Percentiles rank a stretch among this genome's conserved stretches.
Evolutionary conservation across 1,140 invertebrate species (phyloP).

Genomic region (Apis cerana): DNA sequence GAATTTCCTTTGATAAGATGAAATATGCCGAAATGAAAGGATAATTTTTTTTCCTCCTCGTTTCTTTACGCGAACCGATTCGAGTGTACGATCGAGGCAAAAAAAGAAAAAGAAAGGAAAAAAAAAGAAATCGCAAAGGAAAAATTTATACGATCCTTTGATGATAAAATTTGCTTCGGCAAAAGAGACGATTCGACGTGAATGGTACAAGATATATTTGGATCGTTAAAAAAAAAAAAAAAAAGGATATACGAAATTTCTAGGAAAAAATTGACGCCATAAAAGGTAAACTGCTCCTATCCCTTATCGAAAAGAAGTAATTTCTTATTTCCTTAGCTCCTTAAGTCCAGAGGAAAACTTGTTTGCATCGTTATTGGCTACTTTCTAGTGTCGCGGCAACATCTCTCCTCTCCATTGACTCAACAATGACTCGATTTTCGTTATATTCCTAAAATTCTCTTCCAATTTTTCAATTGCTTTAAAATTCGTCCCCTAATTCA

Average conservation of each 20-base stretch:
- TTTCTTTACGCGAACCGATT: no score
- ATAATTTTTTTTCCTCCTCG: not conserved
- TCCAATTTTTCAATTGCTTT: not conserved
- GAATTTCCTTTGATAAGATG: slow-evolving; percentile 4
- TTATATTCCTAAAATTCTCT: slow-evolving; percentile 7
- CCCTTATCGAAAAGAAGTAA: slow-evolving; percentile 11
- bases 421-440: not conserved
- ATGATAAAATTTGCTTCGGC: not conserved
- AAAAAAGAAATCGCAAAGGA: no score
- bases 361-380: slow-evolving; percentile 65
- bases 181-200: no score
- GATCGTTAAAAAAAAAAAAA: not conserved
- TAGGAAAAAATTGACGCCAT: not conserved
- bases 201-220: not conserved
- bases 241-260: not conserved
- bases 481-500: not conserved
- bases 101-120: no score
- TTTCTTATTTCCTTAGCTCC: slow-evolving; percentile 2
- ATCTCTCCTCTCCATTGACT: not conserved
- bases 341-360: slow-evolving; percentile 29
- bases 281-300: not conserved
- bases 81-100: no score
- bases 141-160: not conserved
- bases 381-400: slow-evolving; percentile 31
- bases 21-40: not conserved